These are phyloP conservation scores for Drosophila elegans DNA, from an alignment of 1,140 invertebrate species.

Conservation along the genomic window DNA sequence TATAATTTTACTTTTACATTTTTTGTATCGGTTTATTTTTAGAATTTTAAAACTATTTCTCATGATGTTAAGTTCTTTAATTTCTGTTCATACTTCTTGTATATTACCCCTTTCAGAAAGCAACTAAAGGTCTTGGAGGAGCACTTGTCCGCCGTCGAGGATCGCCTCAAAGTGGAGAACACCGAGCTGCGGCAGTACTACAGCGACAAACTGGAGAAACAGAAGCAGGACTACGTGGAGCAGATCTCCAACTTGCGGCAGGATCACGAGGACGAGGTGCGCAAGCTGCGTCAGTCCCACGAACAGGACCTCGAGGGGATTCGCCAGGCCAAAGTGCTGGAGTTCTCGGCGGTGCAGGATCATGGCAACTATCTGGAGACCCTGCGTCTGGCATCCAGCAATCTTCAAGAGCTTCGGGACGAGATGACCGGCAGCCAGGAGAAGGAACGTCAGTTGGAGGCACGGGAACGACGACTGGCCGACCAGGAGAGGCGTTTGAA, in stretches of 20 bases:
- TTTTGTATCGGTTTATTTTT: no score
- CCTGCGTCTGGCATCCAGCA: slow-evolving; percentile 81
- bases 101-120: slow-evolving; percentile 73
- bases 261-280: slow-evolving; percentile 84
- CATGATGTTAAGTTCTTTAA: no score
- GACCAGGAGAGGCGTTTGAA: slow-evolving; percentile 81
- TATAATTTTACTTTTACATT: no score
- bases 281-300: slow-evolving; percentile 81
- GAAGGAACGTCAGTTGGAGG: slow-evolving; percentile 75
- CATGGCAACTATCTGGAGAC: slow-evolving; percentile 84
- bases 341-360: slow-evolving; percentile 82
- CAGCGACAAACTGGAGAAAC: slow-evolving; percentile 76
- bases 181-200: slow-evolving; percentile 71
- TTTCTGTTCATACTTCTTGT: no score
- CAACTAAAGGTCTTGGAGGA: slow-evolving; percentile 56
- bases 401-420: slow-evolving; percentile 78
- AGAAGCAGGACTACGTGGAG: slow-evolving; percentile 78
- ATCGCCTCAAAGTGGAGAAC: slow-evolving; percentile 84
- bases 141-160: slow-evolving; percentile 76
- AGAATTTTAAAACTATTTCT: no score
- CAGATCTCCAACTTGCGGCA: slow-evolving; percentile 80
- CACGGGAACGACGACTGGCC: slow-evolving; percentile 83
- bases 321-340: slow-evolving; percentile 83
- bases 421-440: slow-evolving; percentile 79
- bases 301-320: slow-evolving; percentile 84